These are phyloP conservation scores for Motacilla alba DNA, from an alignment of 2,113 vertebrate genomes.

Conservation along the genomic window DNA sequence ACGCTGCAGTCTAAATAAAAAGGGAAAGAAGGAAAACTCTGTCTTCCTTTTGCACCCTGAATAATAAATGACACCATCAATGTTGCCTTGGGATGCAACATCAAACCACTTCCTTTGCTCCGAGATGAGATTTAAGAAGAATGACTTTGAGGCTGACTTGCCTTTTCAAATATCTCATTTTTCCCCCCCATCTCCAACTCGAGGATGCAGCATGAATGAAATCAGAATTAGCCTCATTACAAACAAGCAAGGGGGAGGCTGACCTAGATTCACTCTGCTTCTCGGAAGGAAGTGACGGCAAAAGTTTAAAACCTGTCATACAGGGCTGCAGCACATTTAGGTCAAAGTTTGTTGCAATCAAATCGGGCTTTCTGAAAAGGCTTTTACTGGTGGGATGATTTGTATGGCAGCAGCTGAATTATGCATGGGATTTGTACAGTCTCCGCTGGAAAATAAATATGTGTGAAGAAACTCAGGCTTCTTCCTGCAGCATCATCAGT, in stretches of 20 bases:
- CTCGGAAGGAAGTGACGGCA: not conserved
- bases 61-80: not conserved
- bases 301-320: slow-evolving; percentile 18
- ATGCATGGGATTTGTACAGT: not conserved
- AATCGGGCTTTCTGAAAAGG: not conserved
- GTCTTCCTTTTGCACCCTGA: not conserved
- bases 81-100: not conserved
- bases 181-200: not conserved
- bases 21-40: not conserved
- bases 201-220: not conserved
- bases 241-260: not conserved
- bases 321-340: not conserved
- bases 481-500: not conserved
- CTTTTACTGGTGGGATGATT: not conserved
- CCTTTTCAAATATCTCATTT: not conserved
- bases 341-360: not conserved
- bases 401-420: not conserved
- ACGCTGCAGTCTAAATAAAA: not conserved
- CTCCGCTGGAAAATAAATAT: not conserved
- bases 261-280: slow-evolving; percentile 41
- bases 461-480: not conserved
- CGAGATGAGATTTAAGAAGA: not conserved
- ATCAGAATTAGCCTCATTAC: not conserved
- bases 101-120: slow-evolving; percentile 3
- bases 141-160: not conserved